A percentile compares a stretch with the other conserved stretches of the same genome.
These are phyloP conservation scores for Simalia tracyae DNA, from an alignment of 2,797 vertebrate genomes.

Conservation along the genomic window DNA sequence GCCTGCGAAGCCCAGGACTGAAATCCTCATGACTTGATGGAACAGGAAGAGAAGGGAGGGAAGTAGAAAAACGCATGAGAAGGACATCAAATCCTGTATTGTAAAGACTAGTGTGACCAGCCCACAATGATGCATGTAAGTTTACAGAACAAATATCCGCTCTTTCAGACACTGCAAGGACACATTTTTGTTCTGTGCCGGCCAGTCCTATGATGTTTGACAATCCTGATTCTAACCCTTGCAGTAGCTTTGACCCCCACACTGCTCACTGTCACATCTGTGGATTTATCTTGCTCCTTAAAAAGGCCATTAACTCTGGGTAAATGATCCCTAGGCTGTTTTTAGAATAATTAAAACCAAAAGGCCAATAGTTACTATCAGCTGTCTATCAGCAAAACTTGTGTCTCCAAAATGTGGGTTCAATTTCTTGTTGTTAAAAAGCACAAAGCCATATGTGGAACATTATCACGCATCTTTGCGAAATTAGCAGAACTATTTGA, in stretches of 20 bases:
- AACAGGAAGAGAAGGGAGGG: not conserved
- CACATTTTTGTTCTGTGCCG: not conserved
- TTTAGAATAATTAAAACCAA: conserved; percentile 81
- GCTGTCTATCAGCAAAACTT: conserved; percentile 76
- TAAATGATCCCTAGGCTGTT: conserved; percentile 78
- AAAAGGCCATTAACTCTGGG: conserved; percentile 70
- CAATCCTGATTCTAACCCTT: conserved; percentile 13
- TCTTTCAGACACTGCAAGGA: not conserved
- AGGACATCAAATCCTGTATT: not conserved
- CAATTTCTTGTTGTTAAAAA: conserved; percentile 80
- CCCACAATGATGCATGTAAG: not conserved
- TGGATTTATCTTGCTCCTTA: conserved; percentile 67
- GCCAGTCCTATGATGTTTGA: not conserved
- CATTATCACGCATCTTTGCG: conserved; percentile 78
- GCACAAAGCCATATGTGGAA: conserved; percentile 75
- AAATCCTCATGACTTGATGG: not conserved
- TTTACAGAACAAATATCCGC: not conserved
- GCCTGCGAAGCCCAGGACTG: not conserved
- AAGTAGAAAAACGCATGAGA: not conserved
- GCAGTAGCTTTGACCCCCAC: conserved; percentile 48
- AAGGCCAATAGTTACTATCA: conserved; percentile 77
- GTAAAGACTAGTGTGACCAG: not conserved
- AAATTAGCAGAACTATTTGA: conserved; percentile 80
- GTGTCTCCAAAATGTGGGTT: conserved; percentile 77
- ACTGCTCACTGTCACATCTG: conserved; percentile 67